Evolutionary conservation across 37 sponge, comb jelly and placozoan genomes (phyloP).

Genomic region (Mnemiopsis leidyi): DNA sequence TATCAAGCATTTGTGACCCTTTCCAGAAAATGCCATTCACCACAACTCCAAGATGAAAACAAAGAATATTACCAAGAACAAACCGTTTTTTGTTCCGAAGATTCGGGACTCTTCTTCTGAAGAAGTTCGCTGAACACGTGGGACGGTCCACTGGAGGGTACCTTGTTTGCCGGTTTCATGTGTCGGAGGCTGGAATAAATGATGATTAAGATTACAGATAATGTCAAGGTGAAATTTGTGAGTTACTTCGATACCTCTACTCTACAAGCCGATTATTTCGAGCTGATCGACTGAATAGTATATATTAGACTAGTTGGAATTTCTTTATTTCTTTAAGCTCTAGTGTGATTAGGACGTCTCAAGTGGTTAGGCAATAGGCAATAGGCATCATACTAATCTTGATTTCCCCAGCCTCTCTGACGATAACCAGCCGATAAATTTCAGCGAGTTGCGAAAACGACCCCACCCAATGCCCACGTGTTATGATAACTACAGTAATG

Average conservation of each 20-base stretch:
- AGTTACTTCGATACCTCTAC: too few species aligned
- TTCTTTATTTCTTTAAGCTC: too few species aligned
- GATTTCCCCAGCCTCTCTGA: neutral
- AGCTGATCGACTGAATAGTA: too few species aligned
- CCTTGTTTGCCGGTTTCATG: neutral
- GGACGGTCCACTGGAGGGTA: neutral
- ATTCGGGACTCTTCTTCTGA: slow-evolving; percentile 5
- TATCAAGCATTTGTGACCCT: too few species aligned
- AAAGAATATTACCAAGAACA: too few species aligned
- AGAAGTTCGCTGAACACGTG: neutral
- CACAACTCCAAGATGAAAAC: too few species aligned
- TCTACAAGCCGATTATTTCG: too few species aligned
- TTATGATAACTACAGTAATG: neutral
- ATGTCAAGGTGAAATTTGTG: too few species aligned
- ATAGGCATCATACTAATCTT: neutral
- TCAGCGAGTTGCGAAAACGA: neutral
- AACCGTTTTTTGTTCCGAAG: neutral
- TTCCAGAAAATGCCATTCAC: too few species aligned
- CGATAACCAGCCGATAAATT: neutral
- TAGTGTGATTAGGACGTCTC: too few species aligned
- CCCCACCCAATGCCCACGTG: neutral
- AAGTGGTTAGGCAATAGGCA: neutral
- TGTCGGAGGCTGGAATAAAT: neutral
- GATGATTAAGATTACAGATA: too few species aligned
- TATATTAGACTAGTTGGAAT: too few species aligned